Percentiles rank a stretch among this genome's conserved stretches.
phyloP scores from a whole-genome alignment of 2,888 invertebrate genomes.

The Tineola bisselliella region DNA sequence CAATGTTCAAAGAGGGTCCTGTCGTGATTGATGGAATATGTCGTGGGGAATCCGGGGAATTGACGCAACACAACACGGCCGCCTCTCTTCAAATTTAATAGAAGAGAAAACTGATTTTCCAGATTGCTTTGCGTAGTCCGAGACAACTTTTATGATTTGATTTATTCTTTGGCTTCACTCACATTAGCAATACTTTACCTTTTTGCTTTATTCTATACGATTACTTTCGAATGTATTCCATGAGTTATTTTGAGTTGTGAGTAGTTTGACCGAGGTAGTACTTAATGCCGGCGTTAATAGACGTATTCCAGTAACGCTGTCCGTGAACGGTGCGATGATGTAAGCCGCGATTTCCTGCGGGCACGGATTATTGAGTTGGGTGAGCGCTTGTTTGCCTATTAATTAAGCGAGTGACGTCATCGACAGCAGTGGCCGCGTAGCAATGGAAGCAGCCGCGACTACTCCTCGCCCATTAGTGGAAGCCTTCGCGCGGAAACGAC shows the following conservation, averaged over 20 bases:
- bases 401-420: constrained; percentile 60
- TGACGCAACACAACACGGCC: constrained; percentile 41
- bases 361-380: constrained; percentile 35
- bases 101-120: not conserved
- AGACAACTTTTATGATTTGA: not conserved
- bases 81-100: not conserved
- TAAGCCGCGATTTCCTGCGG: constrained; percentile 58
- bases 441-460: constrained; percentile 25
- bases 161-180: not conserved
- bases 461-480: constrained; percentile 46
- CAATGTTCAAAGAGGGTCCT: constrained; percentile 43
- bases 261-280: not conserved
- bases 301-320: constrained; percentile 22
- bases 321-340: constrained; percentile 54
- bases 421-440: constrained; percentile 27
- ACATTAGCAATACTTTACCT: no score
- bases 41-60: constrained; percentile 28
- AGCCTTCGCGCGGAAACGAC: constrained; percentile 64
- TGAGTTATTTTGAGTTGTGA: not conserved
- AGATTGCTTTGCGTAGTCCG: not conserved
- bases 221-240: not conserved
- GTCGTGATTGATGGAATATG: constrained; percentile 39
- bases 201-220: no score
- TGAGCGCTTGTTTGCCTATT: constrained; percentile 45
- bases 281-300: constrained; percentile 31